Conservation (phyloP, 2,888 invertebrate species). For the Agrilus cyanescens region DNA sequence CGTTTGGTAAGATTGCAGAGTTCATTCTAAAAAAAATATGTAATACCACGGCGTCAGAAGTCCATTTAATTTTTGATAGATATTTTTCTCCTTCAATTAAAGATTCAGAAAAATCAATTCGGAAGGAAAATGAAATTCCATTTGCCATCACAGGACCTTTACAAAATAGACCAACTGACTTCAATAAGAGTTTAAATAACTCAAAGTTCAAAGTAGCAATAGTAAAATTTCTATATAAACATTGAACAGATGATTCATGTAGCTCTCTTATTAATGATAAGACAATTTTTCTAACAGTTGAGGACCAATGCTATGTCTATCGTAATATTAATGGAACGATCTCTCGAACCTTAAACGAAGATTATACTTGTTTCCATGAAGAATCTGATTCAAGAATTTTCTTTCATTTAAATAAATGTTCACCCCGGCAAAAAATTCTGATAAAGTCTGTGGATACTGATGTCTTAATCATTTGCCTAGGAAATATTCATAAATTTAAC, state of each 20-base stretch:
- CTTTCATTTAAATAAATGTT: constrained; percentile 10
- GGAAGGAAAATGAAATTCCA: not conserved
- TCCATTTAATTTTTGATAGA: constrained; percentile 9
- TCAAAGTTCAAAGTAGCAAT: constrained; percentile 15
- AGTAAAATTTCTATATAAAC: constrained; percentile 1
- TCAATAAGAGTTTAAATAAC: not conserved
- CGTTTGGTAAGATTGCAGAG: constrained; percentile 9
- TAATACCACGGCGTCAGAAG: constrained; percentile 2
- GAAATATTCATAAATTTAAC: constrained; percentile 10
- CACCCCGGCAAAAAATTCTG: constrained; percentile 10
- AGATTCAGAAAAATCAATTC: constrained; percentile 9
- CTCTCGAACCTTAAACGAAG: constrained; percentile 3
- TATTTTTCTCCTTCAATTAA: constrained; percentile 6
- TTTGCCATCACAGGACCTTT: not conserved
- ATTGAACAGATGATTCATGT: constrained; percentile 2
- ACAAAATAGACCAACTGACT: constrained; percentile 15
- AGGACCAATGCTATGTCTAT: constrained; percentile 4
- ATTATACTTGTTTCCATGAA: constrained; percentile 10
- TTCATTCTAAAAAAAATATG: constrained; percentile 6
- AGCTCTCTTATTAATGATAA: constrained; percentile 11
- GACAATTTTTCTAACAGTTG: constrained; percentile 7
- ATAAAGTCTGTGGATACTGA: constrained; percentile 14
- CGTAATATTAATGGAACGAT: not conserved
- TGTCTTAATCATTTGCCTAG: constrained; percentile 12
- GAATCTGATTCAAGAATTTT: constrained; percentile 14